Conservation (phyloP, 1,140 invertebrate genomes). For the Meteorus sp. region DNA sequence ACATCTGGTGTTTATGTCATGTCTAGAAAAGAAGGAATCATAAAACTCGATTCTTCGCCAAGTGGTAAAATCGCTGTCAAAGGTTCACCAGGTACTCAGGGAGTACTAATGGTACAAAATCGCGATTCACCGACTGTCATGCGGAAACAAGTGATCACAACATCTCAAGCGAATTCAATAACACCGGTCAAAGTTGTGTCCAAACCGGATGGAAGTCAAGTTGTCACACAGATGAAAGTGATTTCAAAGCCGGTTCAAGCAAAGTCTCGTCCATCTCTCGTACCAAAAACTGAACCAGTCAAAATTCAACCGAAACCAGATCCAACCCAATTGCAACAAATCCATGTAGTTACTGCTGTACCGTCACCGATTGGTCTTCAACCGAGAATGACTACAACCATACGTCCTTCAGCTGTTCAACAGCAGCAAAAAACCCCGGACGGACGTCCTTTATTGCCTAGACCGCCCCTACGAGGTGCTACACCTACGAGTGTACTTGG, state of each 20-base stretch:
- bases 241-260: slow-evolving; percentile 43
- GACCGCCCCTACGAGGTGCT: slow-evolving; percentile 44
- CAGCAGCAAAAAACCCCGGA: slow-evolving; percentile 39
- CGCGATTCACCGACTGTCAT: slow-evolving; percentile 47
- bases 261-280: slow-evolving; percentile 35
- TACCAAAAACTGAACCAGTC: slow-evolving; percentile 50
- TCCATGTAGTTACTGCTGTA: slow-evolving; percentile 53
- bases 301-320: slow-evolving; percentile 58
- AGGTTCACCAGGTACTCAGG: slow-evolving; percentile 37
- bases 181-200: slow-evolving; percentile 55
- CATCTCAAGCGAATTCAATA: slow-evolving; percentile 43
- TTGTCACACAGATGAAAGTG: slow-evolving; percentile 56
- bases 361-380: slow-evolving; percentile 42
- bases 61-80: slow-evolving; percentile 60
- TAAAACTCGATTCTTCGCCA: slow-evolving; percentile 66
- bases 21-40: slow-evolving; percentile 72
- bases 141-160: slow-evolving; percentile 49
- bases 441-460: slow-evolving; percentile 46
- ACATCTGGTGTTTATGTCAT: slow-evolving; percentile 71
- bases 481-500: slow-evolving; percentile 47
- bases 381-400: slow-evolving; percentile 40
- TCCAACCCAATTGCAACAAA: slow-evolving; percentile 52
- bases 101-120: slow-evolving; percentile 54
- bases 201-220: slow-evolving; percentile 53
- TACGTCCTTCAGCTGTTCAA: slow-evolving; percentile 29